Base-by-base conservation (phyloP, 1,140 invertebrate genomes). In the Bursaphelenchus mucronatus region DNA sequence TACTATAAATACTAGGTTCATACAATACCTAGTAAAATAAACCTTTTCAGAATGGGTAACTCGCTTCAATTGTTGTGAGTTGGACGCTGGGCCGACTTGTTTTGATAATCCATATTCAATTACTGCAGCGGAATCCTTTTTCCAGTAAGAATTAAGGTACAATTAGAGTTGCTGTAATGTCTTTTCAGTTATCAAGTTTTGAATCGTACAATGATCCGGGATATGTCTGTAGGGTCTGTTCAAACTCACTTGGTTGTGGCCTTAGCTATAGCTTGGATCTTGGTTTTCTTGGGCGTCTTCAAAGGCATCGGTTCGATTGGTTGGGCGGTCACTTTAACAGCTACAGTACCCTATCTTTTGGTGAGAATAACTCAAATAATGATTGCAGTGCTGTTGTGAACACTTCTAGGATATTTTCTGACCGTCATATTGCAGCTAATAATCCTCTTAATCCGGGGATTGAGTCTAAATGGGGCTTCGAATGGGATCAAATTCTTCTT, bases 201-300 rank as follows among this genome's bases (percentile, higher is more conserved):
- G 15, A 75, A 78, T 55, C 66, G 78, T 15, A 76, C 77, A 4
- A 56, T 68, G 44, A 19, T 77, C n/a, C 40, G 40, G 4, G 61
- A 71, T 49, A 54, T 66, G n/a, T 44, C 59, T 6, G 30, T 76
- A 0, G 74, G 76, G 30, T 40, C 45, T 15, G 41, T 76, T 17
- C 74, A 74, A 62, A 45, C 43, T 45, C 68, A 76, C 52, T 11
- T 78, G 9, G 45, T 78, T 11, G 41, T 75, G 10, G 61, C 75
- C 3, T 53, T 78, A 8, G 68, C 74, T 9, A 69, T 76, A 40
- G 74, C 76, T n/a, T 78, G 76, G 76, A 64, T 74, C 50, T 64
- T 75, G n/a, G 77, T 80, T 6, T 78, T 77, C 54, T 75, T 78
- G 47, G 76, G 76, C 10, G 76, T 78, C 3, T 78, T 78, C 61